Evolutionary conservation across 1,140 invertebrate species (phyloP).

Genomic region (Proales similis): DNA sequence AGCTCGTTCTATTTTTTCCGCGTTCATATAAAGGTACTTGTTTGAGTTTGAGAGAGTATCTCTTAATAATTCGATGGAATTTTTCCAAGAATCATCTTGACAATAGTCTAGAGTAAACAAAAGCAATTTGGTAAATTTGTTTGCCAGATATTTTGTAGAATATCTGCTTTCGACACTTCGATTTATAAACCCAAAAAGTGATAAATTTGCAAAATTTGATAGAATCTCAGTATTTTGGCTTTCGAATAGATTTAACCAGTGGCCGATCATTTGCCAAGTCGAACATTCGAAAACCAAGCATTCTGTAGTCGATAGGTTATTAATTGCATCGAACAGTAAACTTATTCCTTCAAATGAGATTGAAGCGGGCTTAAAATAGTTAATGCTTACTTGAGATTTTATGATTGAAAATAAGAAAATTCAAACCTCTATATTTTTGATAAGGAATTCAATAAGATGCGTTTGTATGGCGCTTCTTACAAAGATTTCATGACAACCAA

Average conservation of each 20-base stretch:
- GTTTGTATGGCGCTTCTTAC: conserved; percentile 29
- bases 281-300: conserved; percentile 21
- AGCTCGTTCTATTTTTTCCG: no score
- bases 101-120: no score
- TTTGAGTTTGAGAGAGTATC: no score
- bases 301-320: conserved; percentile 16
- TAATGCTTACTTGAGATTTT: background rate
- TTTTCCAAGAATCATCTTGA: no score
- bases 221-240: conserved; percentile 10
- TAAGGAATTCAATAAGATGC: conserved; percentile 20
- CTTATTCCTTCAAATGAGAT: background rate
- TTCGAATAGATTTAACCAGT: conserved; percentile 1
- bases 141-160: no score
- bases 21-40: no score
- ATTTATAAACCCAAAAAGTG: no score
- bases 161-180: no score
- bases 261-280: conserved; percentile 13
- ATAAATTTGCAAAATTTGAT: conserved; percentile 24
- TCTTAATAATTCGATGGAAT: no score
- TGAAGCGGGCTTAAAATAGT: background rate
- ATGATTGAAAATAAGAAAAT: background rate
- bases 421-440: conserved; percentile 8
- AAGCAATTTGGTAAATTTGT: no score
- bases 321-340: conserved; percentile 11
- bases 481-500: conserved; percentile 28